Evolutionary conservation across 2,113 vertebrate species (phyloP).

Genomic region (Pelodiscus sinensis): DNA sequence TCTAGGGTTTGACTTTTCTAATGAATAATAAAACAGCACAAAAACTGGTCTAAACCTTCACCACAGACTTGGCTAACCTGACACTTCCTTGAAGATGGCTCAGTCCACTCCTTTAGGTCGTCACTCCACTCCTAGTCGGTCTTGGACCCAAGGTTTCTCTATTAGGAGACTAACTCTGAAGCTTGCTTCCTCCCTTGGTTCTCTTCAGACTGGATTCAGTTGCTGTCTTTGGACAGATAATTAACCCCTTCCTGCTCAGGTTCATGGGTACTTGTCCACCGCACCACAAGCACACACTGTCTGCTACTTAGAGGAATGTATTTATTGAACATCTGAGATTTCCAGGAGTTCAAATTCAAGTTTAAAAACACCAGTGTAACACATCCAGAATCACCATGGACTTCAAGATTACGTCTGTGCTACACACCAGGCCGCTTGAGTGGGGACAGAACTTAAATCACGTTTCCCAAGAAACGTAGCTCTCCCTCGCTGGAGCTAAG

Average conservation of each 20-base stretch:
- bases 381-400: neutral
- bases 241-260: neutral
- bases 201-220: neutral
- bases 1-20: neutral
- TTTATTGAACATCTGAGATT: neutral
- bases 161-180: neutral
- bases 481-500: neutral
- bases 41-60: neutral
- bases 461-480: neutral
- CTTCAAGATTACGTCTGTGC: neutral
- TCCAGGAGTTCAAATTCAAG: neutral
- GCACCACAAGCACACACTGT: neutral
- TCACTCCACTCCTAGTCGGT: too few species aligned
- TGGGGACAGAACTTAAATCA: neutral
- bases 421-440: neutral
- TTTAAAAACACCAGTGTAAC: neutral
- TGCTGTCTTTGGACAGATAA: neutral
- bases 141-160: neutral
- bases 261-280: neutral
- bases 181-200: neutral
- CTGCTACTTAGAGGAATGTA: neutral
- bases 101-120: neutral
- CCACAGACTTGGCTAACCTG: neutral
- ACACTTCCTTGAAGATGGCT: neutral
- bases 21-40: neutral